phyloP scores from a whole-genome alignment of 2,113 vertebrate genomes.

The Nothocercus nigrocapillus region DNA sequence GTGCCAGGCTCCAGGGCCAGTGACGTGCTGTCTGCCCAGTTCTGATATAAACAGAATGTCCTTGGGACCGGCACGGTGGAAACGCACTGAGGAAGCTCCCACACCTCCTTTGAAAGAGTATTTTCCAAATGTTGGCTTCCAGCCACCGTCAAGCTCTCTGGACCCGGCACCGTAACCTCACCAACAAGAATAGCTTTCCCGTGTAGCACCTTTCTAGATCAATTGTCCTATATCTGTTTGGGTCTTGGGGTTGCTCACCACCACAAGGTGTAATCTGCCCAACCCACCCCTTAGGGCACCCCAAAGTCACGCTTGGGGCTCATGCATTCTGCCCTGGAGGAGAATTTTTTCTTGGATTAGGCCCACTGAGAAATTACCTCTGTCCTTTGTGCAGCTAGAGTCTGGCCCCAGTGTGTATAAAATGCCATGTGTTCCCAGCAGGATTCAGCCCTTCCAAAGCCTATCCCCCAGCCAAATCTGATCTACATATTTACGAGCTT shows the following conservation, averaged over 20 bases:
- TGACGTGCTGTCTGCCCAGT: slow-evolving; percentile 50
- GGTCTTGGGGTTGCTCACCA: background rate
- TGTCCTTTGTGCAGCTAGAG: background rate
- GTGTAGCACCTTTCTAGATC: background rate
- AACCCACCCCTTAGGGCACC: fast-evolving
- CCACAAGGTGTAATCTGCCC: background rate
- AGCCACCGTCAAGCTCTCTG: background rate
- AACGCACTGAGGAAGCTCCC: slow-evolving; percentile 4
- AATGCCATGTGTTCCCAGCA: slow-evolving; percentile 61
- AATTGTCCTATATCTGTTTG: background rate
- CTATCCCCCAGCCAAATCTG: slow-evolving; percentile 48
- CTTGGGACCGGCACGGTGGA: background rate
- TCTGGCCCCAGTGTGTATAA: background rate
- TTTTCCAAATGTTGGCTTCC: background rate
- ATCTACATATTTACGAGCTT: slow-evolving; percentile 59
- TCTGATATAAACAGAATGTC: slow-evolving; percentile 46
- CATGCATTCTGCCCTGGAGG: fast-evolving
- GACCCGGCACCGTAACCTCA: background rate
- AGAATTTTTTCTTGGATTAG: background rate
- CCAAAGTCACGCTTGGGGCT: background rate
- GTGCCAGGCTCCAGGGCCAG: background rate
- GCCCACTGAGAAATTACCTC: slow-evolving; percentile 32
- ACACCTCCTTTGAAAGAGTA: background rate
- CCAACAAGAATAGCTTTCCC: background rate
- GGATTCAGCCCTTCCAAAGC: slow-evolving; percentile 53